These are phyloP conservation scores for Linepithema humile DNA, from an alignment of 1,140 invertebrate genomes.

Conservation along the genomic window DNA sequence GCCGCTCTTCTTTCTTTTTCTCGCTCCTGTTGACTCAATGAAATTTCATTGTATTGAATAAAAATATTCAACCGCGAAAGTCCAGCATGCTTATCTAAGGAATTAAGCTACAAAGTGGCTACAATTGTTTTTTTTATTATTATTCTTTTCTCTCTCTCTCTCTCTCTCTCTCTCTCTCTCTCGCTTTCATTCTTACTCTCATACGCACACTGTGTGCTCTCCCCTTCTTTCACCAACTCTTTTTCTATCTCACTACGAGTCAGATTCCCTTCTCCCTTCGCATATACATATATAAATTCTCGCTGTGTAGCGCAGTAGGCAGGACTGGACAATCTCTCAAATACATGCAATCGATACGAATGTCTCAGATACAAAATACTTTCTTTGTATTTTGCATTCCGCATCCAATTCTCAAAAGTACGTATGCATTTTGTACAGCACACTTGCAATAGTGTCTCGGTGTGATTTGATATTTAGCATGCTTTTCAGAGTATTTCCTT, in stretches of 20 bases:
- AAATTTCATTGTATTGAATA: not conserved
- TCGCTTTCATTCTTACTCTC: not conserved
- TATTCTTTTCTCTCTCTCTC: not conserved
- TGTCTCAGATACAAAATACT: not conserved
- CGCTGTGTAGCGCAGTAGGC: not conserved
- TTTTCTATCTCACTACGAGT: slow-evolving; percentile 30
- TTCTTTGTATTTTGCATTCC: not conserved
- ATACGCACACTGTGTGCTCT: not conserved
- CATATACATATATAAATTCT: slow-evolving; percentile 30
- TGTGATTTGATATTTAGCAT: not conserved
- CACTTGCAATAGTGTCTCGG: not conserved
- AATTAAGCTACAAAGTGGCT: slow-evolving; percentile 50
- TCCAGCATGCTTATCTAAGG: slow-evolving; percentile 56
- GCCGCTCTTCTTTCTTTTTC: not conserved
- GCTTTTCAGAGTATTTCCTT: not conserved
- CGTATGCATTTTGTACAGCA: not conserved
- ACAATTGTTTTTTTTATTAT: not conserved
- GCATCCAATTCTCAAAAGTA: not conserved
- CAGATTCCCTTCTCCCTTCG: not conserved
- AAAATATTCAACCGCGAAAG: slow-evolving; percentile 55
- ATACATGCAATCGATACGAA: not conserved
- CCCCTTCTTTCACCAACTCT: not conserved
- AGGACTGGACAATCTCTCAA: slow-evolving; percentile 9
- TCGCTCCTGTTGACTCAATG: not conserved
- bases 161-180: too few species aligned